Evolutionary conservation across 2,797 vertebrate genomes (phyloP).

Genomic region (Astyanax mexicanus): DNA sequence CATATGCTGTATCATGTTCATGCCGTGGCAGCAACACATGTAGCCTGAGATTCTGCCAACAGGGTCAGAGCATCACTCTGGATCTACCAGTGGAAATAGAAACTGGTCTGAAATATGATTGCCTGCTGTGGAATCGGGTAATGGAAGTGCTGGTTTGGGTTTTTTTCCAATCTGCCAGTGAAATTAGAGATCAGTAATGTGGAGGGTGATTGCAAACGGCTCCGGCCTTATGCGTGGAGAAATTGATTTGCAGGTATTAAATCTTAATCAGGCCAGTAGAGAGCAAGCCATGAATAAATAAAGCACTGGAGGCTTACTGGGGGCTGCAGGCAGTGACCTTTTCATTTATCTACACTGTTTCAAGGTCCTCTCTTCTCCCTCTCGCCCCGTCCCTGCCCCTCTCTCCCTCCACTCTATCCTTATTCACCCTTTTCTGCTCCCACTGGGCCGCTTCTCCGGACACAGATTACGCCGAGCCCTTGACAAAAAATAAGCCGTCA

Average conservation of each 20-base stretch:
- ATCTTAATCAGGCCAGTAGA: constrained; percentile 55
- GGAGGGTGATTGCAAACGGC: constrained; percentile 53
- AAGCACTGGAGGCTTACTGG: constrained; percentile 56
- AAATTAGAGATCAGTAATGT: constrained; percentile 55
- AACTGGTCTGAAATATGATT: constrained; percentile 42
- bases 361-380: constrained; percentile 59
- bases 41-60: constrained; percentile 4
- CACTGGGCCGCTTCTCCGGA: constrained; percentile 5
- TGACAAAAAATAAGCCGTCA: constrained; percentile 7
- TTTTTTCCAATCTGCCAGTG: constrained; percentile 45
- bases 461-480: constrained; percentile 10
- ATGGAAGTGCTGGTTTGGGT: constrained; percentile 42
- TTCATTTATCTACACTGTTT: constrained; percentile 70
- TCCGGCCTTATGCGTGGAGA: constrained; percentile 52
- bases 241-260: constrained; percentile 66
- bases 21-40: not conserved
- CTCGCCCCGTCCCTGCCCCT: constrained; percentile 6
- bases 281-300: constrained; percentile 64
- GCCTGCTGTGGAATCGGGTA: constrained; percentile 36
- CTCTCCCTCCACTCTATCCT: constrained; percentile 13
- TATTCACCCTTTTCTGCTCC: constrained; percentile 27
- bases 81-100: constrained; percentile 10
- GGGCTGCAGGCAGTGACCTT: constrained; percentile 63
- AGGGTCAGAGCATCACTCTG: not conserved
- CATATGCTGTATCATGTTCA: not conserved